Base-by-base conservation (phyloP, 2,888 invertebrate species). In the Latrodectus elegans region DNA sequence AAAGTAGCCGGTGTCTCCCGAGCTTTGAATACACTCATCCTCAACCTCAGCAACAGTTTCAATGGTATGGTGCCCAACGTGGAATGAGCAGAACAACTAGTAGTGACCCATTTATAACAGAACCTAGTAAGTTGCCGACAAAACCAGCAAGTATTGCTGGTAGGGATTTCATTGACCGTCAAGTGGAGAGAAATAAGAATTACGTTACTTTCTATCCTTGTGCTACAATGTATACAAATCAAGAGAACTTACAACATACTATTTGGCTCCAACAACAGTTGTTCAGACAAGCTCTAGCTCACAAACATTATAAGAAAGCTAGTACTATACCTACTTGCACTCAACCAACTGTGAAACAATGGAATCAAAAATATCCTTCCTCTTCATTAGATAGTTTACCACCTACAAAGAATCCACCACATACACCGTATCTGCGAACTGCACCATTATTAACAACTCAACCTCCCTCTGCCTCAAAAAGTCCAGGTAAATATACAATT, bases 211-310 rank as follows among this genome's bases (percentile, higher is more conserved):
- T 86, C 60, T 86, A 83, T 64, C 89, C 89, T 49, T 93, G 94
- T 0, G 94, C 94, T 84, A 95, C 95, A 0, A 95, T 95, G 95
- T 95, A 95, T 92, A 95, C 95, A 17, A 95, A 95, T 91, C 94
- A 94, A 71, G 95, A 94, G 0, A 95, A 95, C 91, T 92, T 95
- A 49, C 94, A 95, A 89, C 95, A 95, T 91, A 95, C 95, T 8
- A 95, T 95, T 92, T 92, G 94, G 89, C 92, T 95, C 55, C 95
- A 95, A 91, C 95, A 95, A 90, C 94, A 95, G 91, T 92, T 94
- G 55, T 94, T 94, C n/a, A 89, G 91, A 10, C 90, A 91, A 80
- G 90, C 90, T 4, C 86, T 91, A 80, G 81, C 90, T n/a, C 89
- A 89, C 49, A 90, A 91, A 65, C 88, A 87, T 70, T 81, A 84